Evolutionary conservation across 2,113 vertebrate genomes (phyloP).

Genomic region (Chiloscyllium plagiosum): DNA sequence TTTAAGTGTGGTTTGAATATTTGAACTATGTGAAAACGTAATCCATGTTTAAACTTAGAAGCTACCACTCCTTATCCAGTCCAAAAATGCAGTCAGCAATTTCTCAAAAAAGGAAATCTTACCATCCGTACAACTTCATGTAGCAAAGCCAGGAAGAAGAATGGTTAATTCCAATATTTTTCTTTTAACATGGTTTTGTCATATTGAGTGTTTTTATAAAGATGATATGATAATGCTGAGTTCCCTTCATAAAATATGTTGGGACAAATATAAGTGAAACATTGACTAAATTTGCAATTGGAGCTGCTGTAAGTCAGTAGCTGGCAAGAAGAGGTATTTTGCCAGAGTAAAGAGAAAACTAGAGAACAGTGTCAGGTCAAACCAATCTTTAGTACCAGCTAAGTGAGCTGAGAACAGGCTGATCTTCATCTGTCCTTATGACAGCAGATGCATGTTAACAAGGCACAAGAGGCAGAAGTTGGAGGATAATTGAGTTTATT

Average conservation of each 20-base stretch:
- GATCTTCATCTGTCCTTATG: neutral
- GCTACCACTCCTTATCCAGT: neutral
- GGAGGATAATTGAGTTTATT: neutral
- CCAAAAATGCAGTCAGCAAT: neutral
- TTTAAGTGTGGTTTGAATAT: conserved; percentile 14
- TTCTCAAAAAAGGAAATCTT: conserved; percentile 19
- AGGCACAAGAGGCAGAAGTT: neutral
- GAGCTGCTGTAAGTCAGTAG: neutral
- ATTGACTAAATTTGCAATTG: neutral
- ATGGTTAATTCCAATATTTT: neutral
- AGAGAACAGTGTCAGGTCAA: neutral
- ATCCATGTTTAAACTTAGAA: conserved; percentile 24
- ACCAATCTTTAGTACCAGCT: neutral
- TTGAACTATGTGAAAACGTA: conserved; percentile 23
- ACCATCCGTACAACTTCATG: neutral
- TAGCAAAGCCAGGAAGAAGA: neutral
- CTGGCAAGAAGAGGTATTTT: neutral
- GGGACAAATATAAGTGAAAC: neutral
- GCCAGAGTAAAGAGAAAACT: neutral
- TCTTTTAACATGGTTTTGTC: neutral
- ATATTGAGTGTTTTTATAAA: neutral
- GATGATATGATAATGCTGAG: neutral
- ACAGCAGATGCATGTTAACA: neutral
- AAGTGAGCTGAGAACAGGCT: neutral
- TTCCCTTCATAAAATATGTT: neutral